These are phyloP conservation scores for Fissipunctia ypsillon DNA, from an alignment of 2,888 invertebrate genomes.

Conservation along the genomic window DNA sequence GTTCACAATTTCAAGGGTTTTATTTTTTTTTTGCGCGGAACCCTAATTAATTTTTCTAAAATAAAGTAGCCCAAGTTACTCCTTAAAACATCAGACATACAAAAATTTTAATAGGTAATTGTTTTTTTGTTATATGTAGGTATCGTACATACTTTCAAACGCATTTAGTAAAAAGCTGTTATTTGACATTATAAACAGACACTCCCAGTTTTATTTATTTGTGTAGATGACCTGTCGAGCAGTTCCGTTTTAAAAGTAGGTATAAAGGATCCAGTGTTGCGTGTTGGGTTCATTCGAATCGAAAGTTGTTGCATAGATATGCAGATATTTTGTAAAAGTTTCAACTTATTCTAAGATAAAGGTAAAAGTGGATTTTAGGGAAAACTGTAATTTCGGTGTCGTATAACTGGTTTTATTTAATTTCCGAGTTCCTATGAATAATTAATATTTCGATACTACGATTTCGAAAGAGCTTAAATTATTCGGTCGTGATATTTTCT, in stretches of 20 bases:
- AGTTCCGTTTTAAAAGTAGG: slow-evolving; percentile 12
- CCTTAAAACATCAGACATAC: too few relatives aligned
- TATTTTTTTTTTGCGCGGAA: too few relatives aligned
- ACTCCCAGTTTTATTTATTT: too few relatives aligned
- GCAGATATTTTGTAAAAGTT: slow-evolving; percentile 52
- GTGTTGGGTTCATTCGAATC: slow-evolving; percentile 27
- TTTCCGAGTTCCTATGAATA: slow-evolving; percentile 72
- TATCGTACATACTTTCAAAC: too few relatives aligned
- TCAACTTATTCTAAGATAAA: slow-evolving; percentile 58
- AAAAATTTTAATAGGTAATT: too few relatives aligned
- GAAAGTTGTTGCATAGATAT: slow-evolving; percentile 60
- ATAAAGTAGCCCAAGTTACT: too few relatives aligned
- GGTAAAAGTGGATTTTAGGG: slow-evolving; percentile 69
- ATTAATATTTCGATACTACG: slow-evolving; percentile 68
- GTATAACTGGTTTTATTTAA: slow-evolving; percentile 69
- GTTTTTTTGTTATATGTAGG: too few relatives aligned
- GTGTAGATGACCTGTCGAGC: background rate
- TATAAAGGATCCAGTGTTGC: slow-evolving; percentile 25
- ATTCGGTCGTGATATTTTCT: slow-evolving; percentile 69
- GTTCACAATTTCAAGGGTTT: too few relatives aligned
- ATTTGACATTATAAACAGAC: too few relatives aligned
- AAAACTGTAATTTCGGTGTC: slow-evolving; percentile 67
- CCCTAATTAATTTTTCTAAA: too few relatives aligned
- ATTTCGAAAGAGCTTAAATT: slow-evolving; percentile 72
- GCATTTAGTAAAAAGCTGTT: too few relatives aligned